A percentile compares a stretch with the other conserved stretches of the same genome.
Conservation (phyloP, 2,888 invertebrate species). For the Creontiades dilutus region DNA sequence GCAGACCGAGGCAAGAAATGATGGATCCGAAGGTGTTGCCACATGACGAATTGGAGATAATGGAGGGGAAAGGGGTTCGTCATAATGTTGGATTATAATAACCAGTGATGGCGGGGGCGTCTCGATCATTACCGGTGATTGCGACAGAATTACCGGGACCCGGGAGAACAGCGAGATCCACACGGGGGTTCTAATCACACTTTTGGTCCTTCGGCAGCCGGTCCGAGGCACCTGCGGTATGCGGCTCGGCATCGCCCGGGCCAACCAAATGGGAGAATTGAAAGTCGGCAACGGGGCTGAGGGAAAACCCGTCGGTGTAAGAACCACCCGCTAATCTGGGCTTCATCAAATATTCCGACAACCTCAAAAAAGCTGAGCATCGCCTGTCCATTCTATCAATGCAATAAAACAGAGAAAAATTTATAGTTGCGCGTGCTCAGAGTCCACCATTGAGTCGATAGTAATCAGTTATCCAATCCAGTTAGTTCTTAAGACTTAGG, state of each 20-base stretch:
- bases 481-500: no score
- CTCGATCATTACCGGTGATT: constrained; percentile 62
- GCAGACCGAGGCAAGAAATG: constrained; percentile 16
- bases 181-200: neutral
- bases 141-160: constrained; percentile 37
- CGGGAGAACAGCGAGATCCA: neutral
- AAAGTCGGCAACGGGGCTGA: no score
- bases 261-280: no score
- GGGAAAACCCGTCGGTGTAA: no score
- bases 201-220: constrained; percentile 11
- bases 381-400: no score
- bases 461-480: no score
- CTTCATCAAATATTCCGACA: no score
- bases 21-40: constrained; percentile 49
- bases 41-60: constrained; percentile 54
- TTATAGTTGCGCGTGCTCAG: no score
- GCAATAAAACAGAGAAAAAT: no score
- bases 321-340: no score
- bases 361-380: no score
- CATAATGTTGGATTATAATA: constrained; percentile 55
- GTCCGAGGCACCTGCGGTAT: constrained; percentile 1
- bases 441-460: no score
- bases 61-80: constrained; percentile 40
- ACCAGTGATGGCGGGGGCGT: constrained; percentile 55
- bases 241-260: neutral